Base-by-base conservation (phyloP, 2,113 vertebrate genomes). In the Procapra przewalskii region DNA sequence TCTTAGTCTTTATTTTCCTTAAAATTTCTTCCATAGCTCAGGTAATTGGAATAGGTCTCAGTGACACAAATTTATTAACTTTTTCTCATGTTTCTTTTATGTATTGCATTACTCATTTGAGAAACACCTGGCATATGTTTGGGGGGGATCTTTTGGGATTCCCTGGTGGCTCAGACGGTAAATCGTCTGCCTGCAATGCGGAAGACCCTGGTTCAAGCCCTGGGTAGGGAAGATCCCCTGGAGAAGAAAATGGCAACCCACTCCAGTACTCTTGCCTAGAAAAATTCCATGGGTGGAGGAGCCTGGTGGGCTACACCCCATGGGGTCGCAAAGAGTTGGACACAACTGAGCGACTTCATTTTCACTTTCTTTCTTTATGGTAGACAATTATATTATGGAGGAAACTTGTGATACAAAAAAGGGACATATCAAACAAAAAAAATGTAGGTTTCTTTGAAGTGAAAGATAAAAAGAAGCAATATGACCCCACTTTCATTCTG, bases 381-480 rank as follows among this genome's bases (percentile, higher is more conserved):
- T 77, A 77, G 36, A 77, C 36, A 77, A 77, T 43, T 25, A 77
- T 43, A 40, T 77, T 77, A 36, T 19, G 86, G 50, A 86, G 9
- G 57, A 96, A 93, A 93, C 6, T 91, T 90, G 59, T 80, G 19
- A 54, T 75, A 43, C 25, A 77, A 45, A 85, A 88, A 36, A 3
- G 12, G 87, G 36, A 79, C 21, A 13, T 33, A 93, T 89, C 27
- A 81, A 19, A 93, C 48, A 57, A 88, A 83, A 91, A 89, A 88
- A 90, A 67, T 75, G 19, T 84, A 67, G 7, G 2, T 96, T 90
- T 96, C 25, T 7, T 94, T 84, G 45, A 77, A 54, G 10, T 82
- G 89, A 96, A 94, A 89, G 27, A 79, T 91, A 50, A 92, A 95
- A 80, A 31, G 21, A 96, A 82, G 55, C 5, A 43, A 50, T 27